Evolutionary conservation across 2,888 invertebrate species (phyloP), one percentile per base, ranked within the genome.

Genomic region (Phrixothrix hirtus): DNA sequence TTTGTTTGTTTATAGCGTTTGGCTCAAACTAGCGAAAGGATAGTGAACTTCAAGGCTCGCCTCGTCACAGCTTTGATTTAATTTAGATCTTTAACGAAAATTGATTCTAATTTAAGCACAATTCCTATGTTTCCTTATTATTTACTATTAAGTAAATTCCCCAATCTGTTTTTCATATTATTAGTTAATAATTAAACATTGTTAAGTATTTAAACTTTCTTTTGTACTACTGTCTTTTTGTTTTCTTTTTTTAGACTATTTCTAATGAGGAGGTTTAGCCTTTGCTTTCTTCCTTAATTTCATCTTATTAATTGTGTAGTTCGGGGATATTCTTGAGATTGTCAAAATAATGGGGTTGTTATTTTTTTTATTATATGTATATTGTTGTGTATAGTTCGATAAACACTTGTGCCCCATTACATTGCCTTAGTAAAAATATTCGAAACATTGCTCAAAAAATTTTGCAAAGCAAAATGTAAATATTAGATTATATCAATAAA

Each of bases 21-120:
- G 76, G 92, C 92, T 52, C 90, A 91, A 77, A 92, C 92, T 74
- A 92, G 92, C 75, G 92, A 92, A 78, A 85, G 89, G 78, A 87
- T 92, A 81, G 92, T 92, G 72, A 92, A 92, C 87, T 92, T 91
- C 86, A 92, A 92, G 81, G 92, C 92, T 75, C 86, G 91, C 81
- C 81, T 92, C 72, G 89, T 92, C 77, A 92, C 92, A 70, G 89
- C 92, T 66, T 87, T 92, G 78, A 92, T 92, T 79, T 92, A 91
- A 83, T 62, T 50, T 5, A 2, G 4, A 13, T 6, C 92, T 66
- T 87, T 92, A 78, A 92, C 92, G 79, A 92, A 91, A 83, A 62
- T 52, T 5, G 2, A 3, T 9, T 9, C 13, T 34, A 34, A 15
- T 2, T 12, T 11, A 15, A 15, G 13, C 7, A 29, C 35, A 45